These are phyloP conservation scores for Orthonychiurus folsomi DNA, from an alignment of 2,888 invertebrate species.

Conservation along the genomic window DNA sequence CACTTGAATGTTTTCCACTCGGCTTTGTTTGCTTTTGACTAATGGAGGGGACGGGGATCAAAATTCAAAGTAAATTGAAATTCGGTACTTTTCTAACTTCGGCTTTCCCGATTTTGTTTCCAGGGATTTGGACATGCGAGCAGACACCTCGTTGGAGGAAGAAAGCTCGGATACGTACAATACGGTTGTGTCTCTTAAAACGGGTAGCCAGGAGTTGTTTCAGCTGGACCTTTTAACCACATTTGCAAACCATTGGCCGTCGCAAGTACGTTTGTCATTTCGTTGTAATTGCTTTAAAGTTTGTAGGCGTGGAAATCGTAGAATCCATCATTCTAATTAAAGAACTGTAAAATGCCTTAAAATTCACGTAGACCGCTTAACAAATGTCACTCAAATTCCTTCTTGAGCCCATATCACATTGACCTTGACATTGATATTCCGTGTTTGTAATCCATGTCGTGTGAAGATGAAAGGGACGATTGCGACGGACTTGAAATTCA, in stretches of 20 bases:
- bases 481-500: conserved; percentile 21
- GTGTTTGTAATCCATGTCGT: too few relatives aligned
- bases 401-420: not conserved
- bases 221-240: conserved; percentile 32
- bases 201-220: conserved; percentile 25
- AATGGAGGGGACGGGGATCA: too few relatives aligned
- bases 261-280: conserved; percentile 23
- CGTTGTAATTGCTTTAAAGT: too few relatives aligned
- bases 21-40: not conserved
- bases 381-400: not conserved
- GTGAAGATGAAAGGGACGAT: conserved; percentile 37
- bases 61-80: too few relatives aligned
- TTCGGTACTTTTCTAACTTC: not conserved
- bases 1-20: too few relatives aligned
- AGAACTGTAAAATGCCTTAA: not conserved
- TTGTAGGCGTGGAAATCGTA: not conserved
- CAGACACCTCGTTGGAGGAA: conserved; percentile 19
- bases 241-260: conserved; percentile 32
- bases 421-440: conserved; percentile 6
- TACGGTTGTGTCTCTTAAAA: conserved; percentile 24
- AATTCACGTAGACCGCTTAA: too few relatives aligned
- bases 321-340: conserved; percentile 2
- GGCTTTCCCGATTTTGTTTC: conserved; percentile 8
- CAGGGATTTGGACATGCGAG: conserved; percentile 30
- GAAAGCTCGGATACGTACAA: conserved; percentile 16